Evolutionary conservation across 2,797 vertebrate genomes (phyloP), one percentile per base, ranked within the genome.

Genomic region (Rhincodon typus): DNA sequence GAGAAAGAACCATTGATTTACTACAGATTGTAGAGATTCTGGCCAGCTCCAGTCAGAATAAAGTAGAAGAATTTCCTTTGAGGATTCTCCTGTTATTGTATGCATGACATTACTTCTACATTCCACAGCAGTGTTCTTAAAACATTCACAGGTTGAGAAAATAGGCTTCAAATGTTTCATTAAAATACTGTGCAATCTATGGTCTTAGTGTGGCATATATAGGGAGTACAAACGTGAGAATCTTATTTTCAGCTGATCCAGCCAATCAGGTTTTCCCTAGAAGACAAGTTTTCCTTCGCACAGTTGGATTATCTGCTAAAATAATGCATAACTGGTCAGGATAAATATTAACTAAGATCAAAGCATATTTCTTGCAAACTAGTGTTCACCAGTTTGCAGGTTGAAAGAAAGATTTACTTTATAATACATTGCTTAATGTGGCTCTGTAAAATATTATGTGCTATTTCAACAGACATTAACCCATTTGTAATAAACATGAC

Each of bases 41-140:
- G 90, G n/a, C 21, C 23, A 23, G 90, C 90, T 42, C 25, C 90
- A 69, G 67, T 69, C 90, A 93, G 90, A 69, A 93, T 69, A 93
- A 93, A 53, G 42, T 93, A 66, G 90, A 93, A 93, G 67, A 10
- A 69, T 42, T 93, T 93, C 62, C 90, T 93, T 93, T 93, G 90
- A 69, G 90, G n/a, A 93, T 93, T 34, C 90, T 93, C 38, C n/a
- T 93, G 62, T 8, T 93, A 69, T 42, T n/a, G 25, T 42, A 10
- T 93, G n/a, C 66, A 69, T 42, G 7, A 42, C 69, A 42, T 69
- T 69, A 25, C 90, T 93, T n/a, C 66, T 93, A 23, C 25, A n/a
- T 38, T 93, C 62, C n/a, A 69, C 25, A 0, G 62, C 21, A 42
- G 21, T 46, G 62, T 69, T 93, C 62, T 93, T 69, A 93, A 93